Evolutionary conservation across 2,113 vertebrate species (phyloP).

Genomic region (Benitochromis conjunctus): DNA sequence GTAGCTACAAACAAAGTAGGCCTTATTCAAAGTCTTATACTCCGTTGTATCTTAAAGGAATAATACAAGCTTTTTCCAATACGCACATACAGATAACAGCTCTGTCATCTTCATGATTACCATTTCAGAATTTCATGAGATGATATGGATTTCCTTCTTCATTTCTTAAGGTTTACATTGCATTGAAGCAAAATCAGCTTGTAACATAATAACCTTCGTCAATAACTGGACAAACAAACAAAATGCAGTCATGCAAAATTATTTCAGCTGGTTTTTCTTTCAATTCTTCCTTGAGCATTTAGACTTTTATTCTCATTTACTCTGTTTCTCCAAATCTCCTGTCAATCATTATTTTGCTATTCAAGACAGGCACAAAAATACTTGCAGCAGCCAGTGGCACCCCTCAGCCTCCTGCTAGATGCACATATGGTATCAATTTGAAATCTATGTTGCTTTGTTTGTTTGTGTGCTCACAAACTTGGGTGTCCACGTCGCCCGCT

Average conservation of each 20-base stretch:
- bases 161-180: neutral
- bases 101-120: neutral
- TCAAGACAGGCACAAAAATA: neutral
- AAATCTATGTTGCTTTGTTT: neutral
- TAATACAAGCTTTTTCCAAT: neutral
- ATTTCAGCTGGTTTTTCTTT: neutral
- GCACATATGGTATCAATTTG: neutral
- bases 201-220: neutral
- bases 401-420: neutral
- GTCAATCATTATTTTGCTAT: neutral
- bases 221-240: neutral
- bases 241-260: neutral
- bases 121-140: neutral
- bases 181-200: neutral
- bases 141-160: neutral
- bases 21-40: neutral
- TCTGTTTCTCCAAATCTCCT: neutral
- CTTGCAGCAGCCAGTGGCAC: rapidly evolving
- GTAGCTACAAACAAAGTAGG: neutral
- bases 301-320: neutral
- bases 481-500: rapidly evolving
- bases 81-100: neutral
- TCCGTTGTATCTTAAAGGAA: neutral
- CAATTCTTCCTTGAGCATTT: neutral
- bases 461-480: neutral